These are phyloP conservation scores for Aproaerema taeniolella DNA, from an alignment of 2,888 invertebrate species.

Conservation along the genomic window DNA sequence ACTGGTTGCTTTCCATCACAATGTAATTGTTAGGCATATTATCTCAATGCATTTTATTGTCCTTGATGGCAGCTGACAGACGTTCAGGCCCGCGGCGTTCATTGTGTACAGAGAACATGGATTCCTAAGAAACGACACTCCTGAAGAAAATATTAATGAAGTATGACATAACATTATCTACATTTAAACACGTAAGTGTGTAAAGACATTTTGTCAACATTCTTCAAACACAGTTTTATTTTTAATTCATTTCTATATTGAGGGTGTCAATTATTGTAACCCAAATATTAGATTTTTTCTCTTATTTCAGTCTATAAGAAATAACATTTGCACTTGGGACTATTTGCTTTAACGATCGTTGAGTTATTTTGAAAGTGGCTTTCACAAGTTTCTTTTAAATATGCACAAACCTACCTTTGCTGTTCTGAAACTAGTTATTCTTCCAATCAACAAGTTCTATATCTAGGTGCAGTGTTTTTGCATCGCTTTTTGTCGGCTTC, in stretches of 20 bases:
- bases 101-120: not conserved
- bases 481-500: slow-evolving; percentile 40
- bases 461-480: slow-evolving; percentile 38
- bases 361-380: slow-evolving; percentile 2
- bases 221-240: no score
- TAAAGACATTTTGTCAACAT: no score
- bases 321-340: no score
- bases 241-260: no score
- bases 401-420: slow-evolving; percentile 12
- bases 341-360: no score
- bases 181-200: no score
- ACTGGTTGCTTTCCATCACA: slow-evolving; percentile 4
- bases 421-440: slow-evolving; percentile 23
- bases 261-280: no score
- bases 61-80: slow-evolving; percentile 40
- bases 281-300: no score
- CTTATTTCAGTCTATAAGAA: no score
- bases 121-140: not conserved
- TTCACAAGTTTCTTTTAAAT: not conserved
- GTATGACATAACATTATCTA: no score
- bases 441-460: slow-evolving; percentile 42
- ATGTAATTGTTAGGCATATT: slow-evolving; percentile 24
- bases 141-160: no score
- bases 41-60: slow-evolving; percentile 32
- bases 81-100: slow-evolving; percentile 25